These are phyloP conservation scores for Pinctada fucata DNA, from an alignment of 2,888 invertebrate genomes.

Conservation along the genomic window DNA sequence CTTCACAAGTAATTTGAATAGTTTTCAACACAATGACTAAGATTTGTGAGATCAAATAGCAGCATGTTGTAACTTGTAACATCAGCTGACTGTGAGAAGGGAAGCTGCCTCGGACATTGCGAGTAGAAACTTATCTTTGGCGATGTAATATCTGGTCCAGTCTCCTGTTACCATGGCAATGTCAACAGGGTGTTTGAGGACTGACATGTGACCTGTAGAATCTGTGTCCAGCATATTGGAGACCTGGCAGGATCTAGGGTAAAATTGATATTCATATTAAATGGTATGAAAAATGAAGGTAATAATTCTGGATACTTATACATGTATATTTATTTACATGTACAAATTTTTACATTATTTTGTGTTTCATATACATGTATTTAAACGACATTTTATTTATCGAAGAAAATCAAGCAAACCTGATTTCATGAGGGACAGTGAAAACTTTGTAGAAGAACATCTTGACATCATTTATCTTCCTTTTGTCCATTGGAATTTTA, in stretches of 20 bases:
- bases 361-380: too few species aligned
- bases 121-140: background rate
- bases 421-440: background rate
- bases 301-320: too few species aligned
- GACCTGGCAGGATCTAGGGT: too few species aligned
- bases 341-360: too few species aligned
- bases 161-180: background rate
- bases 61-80: too few species aligned
- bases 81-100: background rate
- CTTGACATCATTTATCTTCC: slow-evolving; percentile 22
- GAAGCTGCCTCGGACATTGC: background rate
- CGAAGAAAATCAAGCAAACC: background rate
- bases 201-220: background rate
- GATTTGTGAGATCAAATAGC: too few species aligned
- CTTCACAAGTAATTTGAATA: too few species aligned
- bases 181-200: background rate
- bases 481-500: slow-evolving; percentile 19
- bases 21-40: too few species aligned
- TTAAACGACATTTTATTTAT: too few species aligned
- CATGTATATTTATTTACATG: too few species aligned
- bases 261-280: too few species aligned
- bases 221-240: background rate
- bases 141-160: background rate
- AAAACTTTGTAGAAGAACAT: slow-evolving; percentile 24
- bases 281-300: too few species aligned